These are phyloP conservation scores for Megathymus violae DNA, from an alignment of 1,140 invertebrate species.

Conservation along the genomic window DNA sequence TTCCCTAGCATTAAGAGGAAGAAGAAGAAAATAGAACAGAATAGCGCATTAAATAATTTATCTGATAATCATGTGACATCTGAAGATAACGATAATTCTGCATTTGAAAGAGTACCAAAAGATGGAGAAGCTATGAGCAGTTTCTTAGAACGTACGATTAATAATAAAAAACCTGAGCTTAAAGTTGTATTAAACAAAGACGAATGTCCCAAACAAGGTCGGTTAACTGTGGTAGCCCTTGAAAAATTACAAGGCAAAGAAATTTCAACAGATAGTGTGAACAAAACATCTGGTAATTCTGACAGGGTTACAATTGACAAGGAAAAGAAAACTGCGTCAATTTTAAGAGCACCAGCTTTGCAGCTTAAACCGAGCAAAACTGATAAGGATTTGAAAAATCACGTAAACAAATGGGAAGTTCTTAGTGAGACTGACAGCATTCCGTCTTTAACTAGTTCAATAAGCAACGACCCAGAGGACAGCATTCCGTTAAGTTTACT, in stretches of 20 bases:
- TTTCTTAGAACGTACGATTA: constrained; percentile 84
- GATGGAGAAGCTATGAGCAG: constrained; percentile 86
- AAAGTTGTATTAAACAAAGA: constrained; percentile 81
- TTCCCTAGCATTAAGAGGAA: constrained; percentile 94
- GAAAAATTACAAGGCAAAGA: constrained; percentile 85
- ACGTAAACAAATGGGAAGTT: constrained; percentile 83
- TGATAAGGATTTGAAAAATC: constrained; percentile 73
- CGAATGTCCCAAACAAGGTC: constrained; percentile 79
- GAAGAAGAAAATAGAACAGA: constrained; percentile 87
- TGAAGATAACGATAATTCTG: constrained; percentile 73
- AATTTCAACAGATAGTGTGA: constrained; percentile 50
- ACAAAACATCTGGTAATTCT: constrained; percentile 40
- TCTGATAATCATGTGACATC: constrained; percentile 72
- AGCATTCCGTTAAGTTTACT: constrained; percentile 80
- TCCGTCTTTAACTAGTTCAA: constrained; percentile 77
- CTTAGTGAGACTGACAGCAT: constrained; percentile 85
- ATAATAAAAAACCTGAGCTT: constrained; percentile 72
- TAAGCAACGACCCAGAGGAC: constrained; percentile 81
- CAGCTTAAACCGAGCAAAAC: constrained; percentile 72
- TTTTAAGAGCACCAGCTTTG: constrained; percentile 68
- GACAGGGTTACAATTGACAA: constrained; percentile 50
- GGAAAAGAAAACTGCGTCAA: constrained; percentile 57
- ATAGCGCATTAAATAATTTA: constrained; percentile 45
- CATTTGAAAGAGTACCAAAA: constrained; percentile 87
- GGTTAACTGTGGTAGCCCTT: constrained; percentile 84